A percentile compares a stretch with the other conserved stretches of the same genome.
These are phyloP conservation scores for Ischnura elegans DNA, from an alignment of 2,888 invertebrate genomes.

Conservation along the genomic window DNA sequence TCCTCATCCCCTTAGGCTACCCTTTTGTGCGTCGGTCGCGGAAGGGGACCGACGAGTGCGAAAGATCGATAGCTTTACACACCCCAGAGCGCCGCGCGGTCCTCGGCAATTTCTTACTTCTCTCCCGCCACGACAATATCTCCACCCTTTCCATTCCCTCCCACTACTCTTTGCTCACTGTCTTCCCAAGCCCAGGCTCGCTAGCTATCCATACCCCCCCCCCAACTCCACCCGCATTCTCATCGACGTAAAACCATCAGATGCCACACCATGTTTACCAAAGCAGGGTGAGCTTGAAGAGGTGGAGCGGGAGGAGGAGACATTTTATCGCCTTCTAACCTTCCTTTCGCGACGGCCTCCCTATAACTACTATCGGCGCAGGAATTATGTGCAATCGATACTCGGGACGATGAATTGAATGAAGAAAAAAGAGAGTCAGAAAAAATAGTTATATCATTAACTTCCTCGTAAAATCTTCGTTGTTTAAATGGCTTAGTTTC, in stretches of 20 bases:
- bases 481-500: too few relatives aligned
- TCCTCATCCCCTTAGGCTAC: not conserved
- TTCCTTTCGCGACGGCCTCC: too few relatives aligned
- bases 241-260: constrained; percentile 35
- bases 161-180: not conserved
- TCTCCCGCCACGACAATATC: not conserved
- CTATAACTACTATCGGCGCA: too few relatives aligned
- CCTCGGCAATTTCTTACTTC: constrained; percentile 7
- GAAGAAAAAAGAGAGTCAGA: too few relatives aligned
- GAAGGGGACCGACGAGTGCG: not conserved
- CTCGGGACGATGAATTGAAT: too few relatives aligned
- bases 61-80: constrained; percentile 41
- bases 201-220: not conserved
- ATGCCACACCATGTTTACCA: constrained; percentile 46
- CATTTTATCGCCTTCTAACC: not conserved
- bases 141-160: too few relatives aligned
- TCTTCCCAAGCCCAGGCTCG: not conserved
- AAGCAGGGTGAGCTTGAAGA: not conserved
- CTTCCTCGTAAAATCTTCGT: too few relatives aligned
- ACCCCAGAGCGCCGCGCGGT: not conserved
- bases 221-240: not conserved
- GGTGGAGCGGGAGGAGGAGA: not conserved
- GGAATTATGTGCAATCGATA: too few relatives aligned
- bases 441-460: too few relatives aligned
- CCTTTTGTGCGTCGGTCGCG: not conserved